Evolutionary conservation across 2,797 vertebrate species (phyloP), one percentile per base, ranked within the genome.

Genomic region (Pyrocephalus nanus): DNA sequence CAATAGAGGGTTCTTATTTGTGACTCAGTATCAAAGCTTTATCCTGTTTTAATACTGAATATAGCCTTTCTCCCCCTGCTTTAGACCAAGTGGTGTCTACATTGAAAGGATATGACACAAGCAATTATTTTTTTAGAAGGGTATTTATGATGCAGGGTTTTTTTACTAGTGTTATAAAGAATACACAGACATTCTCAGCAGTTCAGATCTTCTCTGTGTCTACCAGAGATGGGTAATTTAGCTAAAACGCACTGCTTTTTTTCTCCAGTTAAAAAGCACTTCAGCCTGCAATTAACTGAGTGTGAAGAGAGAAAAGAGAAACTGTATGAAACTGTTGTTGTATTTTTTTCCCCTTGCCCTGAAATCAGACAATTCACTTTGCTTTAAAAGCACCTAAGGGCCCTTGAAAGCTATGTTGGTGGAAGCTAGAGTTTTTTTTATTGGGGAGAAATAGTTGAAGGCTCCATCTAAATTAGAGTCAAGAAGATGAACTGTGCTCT

Each of bases 1-100:
- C 14, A 22, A 17, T 23, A 27, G 23, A 45, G 48, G 27, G 58
- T 53, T 55, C 25, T 93, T 78, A 61, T 84, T 88, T 93, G 48
- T 93, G 67, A 82, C 32, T 88, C 65, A 25, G 34, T 78, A 92
- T 94, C 88, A 94, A 60, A 60, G n/a, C 30, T 76, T 76, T 90
- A 82, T 73, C 57, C 53, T 51, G 0, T 0, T 76, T 87, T 82
- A 70, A 64, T 17, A 55, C 57, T 75, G 81, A 83, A 80, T 74
- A n/a, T 47, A 85, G 29, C 22, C 34, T 64, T 86, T 93, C 66
- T 84, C 2, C 2, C 23, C 6, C 47, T 84, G 50, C 61, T 93
- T 77, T 82, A 74, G 12, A 13, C 34, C 73, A 64, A 85, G 38
- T 77, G 53, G 9, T 71, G 15, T 53, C 67, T 77, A 1, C 51